These are phyloP conservation scores for Apodemus agrarius DNA, from an alignment of 2,797 vertebrate species.

Conservation along the genomic window DNA sequence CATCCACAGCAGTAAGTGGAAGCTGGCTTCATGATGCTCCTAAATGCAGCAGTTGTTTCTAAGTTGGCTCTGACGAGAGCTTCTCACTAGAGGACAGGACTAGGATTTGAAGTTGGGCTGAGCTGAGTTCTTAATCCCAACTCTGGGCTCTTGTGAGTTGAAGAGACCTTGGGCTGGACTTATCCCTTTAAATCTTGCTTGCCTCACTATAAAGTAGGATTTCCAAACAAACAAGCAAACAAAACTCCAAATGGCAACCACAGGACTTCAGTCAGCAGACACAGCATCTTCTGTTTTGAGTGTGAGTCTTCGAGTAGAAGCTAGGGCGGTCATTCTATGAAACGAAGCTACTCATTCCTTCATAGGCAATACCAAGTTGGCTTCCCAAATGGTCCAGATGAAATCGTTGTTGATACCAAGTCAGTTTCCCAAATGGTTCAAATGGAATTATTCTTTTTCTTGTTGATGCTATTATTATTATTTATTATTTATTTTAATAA, in stretches of 20 bases:
- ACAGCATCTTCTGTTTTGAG: not conserved
- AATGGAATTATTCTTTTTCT: not conserved
- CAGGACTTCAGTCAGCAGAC: not conserved
- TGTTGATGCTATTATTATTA: not conserved
- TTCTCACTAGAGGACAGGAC: not conserved
- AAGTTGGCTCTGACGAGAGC: not conserved
- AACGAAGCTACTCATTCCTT: slow-evolving; percentile 10
- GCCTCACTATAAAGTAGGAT: slow-evolving; percentile 25
- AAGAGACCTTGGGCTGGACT: not conserved
- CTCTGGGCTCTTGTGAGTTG: not conserved
- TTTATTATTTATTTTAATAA: not conserved
- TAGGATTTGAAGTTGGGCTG: not conserved
- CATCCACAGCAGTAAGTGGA: not conserved
- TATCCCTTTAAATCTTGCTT: slow-evolving; percentile 4
- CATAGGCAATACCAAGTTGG: slow-evolving; percentile 26
- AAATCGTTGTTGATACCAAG: not conserved
- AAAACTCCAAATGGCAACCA: not conserved
- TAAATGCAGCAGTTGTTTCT: slow-evolving; percentile 8
- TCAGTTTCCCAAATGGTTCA: slow-evolving; percentile 32
- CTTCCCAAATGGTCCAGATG: slow-evolving; percentile 41
- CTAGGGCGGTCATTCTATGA: not conserved
- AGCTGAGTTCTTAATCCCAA: not conserved
- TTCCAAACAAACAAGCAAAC: not conserved
- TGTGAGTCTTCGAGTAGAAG: not conserved
- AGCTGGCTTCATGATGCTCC: not conserved